A percentile compares a stretch with the other conserved stretches of the same genome.
Evolutionary conservation across 2,113 vertebrate species (phyloP).

Genomic region (Catharus fuscescens): DNA sequence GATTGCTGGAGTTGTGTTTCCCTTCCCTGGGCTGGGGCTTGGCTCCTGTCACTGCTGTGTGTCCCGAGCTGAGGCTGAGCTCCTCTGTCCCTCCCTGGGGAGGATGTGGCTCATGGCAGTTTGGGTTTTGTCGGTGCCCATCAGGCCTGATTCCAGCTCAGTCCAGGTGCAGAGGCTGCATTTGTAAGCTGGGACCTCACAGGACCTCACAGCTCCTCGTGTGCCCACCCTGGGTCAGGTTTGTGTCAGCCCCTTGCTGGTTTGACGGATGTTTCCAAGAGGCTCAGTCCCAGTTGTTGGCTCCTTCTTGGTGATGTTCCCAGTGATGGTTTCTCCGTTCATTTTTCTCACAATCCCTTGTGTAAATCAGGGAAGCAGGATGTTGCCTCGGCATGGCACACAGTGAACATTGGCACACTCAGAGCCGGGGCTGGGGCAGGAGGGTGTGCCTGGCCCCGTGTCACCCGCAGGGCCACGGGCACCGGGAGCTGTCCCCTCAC

Average conservation of each 20-base stretch:
- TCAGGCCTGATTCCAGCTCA: not conserved
- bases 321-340: not conserved
- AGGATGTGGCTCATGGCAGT: not conserved
- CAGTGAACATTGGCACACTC: constrained; percentile 11
- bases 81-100: not conserved
- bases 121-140: not conserved
- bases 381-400: constrained; percentile 53
- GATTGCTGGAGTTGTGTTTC: constrained; percentile 40
- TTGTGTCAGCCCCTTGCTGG: fast-evolving
- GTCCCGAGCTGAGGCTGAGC: not conserved
- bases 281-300: not conserved
- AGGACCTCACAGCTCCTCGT: fast-evolving
- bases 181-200: not conserved
- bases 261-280: not conserved
- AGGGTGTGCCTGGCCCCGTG: not conserved
- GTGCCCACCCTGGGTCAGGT: fast-evolving
- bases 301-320: not conserved
- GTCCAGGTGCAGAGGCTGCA: not conserved
- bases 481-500: not conserved
- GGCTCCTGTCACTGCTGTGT: not conserved
- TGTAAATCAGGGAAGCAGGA: constrained; percentile 69
- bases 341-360: constrained; percentile 68
- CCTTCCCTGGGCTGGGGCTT: not conserved
- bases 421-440: not conserved
- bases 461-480: not conserved